Conservation (phyloP, 2,113 vertebrate genomes). For the Myotis yumanensis region DNA sequence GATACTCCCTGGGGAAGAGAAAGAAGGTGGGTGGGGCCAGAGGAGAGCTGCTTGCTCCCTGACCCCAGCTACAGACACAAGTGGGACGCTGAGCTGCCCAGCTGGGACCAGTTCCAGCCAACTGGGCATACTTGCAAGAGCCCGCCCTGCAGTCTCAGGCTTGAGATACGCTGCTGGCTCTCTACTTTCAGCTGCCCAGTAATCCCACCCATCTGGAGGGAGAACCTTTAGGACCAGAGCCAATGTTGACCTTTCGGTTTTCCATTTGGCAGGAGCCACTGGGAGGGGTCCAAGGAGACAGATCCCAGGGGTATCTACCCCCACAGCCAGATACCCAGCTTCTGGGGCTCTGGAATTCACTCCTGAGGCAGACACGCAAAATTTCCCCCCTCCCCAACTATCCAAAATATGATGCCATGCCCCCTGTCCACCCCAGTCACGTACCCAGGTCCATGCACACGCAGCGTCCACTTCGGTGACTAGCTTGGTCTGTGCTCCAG, state of each 20-base stretch:
- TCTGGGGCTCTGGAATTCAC: conserved; percentile 3
- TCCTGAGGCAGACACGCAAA: not conserved
- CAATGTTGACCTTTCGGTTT: conserved; percentile 54
- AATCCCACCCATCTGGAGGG: conserved; percentile 15
- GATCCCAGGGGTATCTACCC: not conserved
- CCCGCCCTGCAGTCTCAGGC: not conserved
- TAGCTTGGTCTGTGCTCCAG: not conserved
- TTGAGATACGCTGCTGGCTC: not conserved
- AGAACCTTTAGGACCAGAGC: not conserved
- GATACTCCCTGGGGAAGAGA: not conserved
- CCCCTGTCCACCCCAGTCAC: not conserved
- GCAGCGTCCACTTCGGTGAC: not conserved
- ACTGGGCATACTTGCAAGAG: not conserved
- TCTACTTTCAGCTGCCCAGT: not conserved
- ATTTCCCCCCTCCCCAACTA: not conserved
- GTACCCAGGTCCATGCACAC: not conserved
- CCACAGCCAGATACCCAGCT: not conserved
- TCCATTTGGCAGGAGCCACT: not conserved
- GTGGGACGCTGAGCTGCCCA: not conserved
- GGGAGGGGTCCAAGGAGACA: not conserved
- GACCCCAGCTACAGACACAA: not conserved
- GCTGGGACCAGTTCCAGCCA: not conserved
- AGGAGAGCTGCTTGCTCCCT: not conserved
- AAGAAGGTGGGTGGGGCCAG: not conserved
- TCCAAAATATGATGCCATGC: not conserved